A percentile compares a stretch with the other conserved stretches of the same genome.
phyloP scores from a whole-genome alignment of 2,888 invertebrate genomes.

The Mycalesis mineus region DNA sequence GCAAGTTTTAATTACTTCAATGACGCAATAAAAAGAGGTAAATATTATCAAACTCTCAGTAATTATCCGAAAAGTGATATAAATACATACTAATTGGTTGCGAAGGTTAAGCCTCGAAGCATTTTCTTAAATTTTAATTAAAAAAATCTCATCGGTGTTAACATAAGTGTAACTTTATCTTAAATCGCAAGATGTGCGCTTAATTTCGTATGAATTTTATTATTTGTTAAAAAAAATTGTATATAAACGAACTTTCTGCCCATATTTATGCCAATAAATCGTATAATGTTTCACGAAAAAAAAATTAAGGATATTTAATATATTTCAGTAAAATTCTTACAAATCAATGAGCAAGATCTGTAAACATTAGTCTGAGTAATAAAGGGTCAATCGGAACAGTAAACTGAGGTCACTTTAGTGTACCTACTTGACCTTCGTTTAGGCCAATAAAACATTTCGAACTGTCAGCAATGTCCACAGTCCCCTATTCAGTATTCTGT shows the following conservation, averaged over 20 bases:
- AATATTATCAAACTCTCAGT: background rate
- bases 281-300: too few relatives aligned
- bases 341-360: slow-evolving; percentile 1
- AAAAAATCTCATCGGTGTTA: background rate
- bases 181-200: background rate
- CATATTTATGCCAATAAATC: too few relatives aligned
- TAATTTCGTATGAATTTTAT: background rate
- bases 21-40: background rate
- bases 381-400: background rate
- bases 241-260: too few relatives aligned
- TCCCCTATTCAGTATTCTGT: slow-evolving; percentile 2
- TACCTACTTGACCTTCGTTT: background rate
- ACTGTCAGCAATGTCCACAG: background rate
- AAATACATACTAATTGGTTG: too few relatives aligned
- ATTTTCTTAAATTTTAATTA: background rate
- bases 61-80: background rate
- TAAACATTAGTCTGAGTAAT: slow-evolving; percentile 1
- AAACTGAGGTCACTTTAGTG: background rate
- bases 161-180: background rate
- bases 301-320: too few relatives aligned
- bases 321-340: background rate
- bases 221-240: too few relatives aligned
- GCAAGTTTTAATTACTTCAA: slow-evolving; percentile 8
- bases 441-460: slow-evolving; percentile 1
- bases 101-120: background rate